phyloP scores from a whole-genome alignment of 2,888 invertebrate genomes.

The Blastobasis adustella region DNA sequence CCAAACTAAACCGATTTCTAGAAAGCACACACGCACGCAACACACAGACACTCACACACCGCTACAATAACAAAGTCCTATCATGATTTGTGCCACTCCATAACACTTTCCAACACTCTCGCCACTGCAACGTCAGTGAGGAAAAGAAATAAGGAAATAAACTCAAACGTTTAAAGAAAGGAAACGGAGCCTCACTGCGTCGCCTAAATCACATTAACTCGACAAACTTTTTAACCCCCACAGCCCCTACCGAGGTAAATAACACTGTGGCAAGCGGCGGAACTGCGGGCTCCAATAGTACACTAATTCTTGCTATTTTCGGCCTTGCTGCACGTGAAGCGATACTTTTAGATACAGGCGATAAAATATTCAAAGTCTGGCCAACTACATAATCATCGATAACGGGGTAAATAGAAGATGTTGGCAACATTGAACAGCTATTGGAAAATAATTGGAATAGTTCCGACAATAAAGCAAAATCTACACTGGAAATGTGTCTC shows the following conservation, averaged over 20 bases:
- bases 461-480: no score
- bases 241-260: slow-evolving; percentile 34
- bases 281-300: slow-evolving; percentile 54
- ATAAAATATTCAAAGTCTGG: no score
- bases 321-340: neutral
- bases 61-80: no score
- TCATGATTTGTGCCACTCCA: no score
- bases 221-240: slow-evolving; percentile 37
- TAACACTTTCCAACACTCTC: neutral
- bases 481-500: no score
- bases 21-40: no score
- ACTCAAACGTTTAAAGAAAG: slow-evolving; percentile 23
- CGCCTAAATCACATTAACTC: slow-evolving; percentile 42
- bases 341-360: neutral
- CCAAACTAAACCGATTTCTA: no score
- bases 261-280: slow-evolving; percentile 38
- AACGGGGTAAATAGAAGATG: no score
- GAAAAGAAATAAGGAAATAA: slow-evolving; percentile 2
- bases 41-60: no score
- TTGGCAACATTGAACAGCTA: no score
- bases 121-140: slow-evolving; percentile 4
- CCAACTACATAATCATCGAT: no score
- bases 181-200: slow-evolving; percentile 30
- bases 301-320: slow-evolving; percentile 39
- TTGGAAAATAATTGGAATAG: no score